Evolutionary conservation across 2,113 vertebrate genomes (phyloP), one percentile per base, ranked within the genome.

Genomic region (Rallus limicola): DNA sequence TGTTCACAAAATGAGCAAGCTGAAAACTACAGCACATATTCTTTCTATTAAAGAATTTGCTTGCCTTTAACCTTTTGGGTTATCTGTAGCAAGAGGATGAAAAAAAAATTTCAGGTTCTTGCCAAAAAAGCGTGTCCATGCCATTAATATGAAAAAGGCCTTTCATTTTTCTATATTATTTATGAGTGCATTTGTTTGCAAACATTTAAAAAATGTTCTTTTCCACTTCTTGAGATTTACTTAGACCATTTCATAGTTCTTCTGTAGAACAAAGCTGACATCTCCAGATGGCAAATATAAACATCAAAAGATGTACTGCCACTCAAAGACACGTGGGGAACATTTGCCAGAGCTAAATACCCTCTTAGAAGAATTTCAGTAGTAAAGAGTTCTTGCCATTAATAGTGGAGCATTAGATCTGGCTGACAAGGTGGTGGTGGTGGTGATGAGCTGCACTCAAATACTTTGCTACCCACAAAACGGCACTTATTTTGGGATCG

Each of bases 201-300:
- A 96, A 89, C 62, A 65, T 87, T 94, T 86, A 15, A 34, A 86
- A 84, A 84, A 84, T 62, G 36, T 87, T 91, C 74, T 86, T 75
- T 84, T 84, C 77, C 78, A 68, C 88, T 90, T 68, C 60, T 26
- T 65, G 70, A 93, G 65, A 77, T 92, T 94, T 78, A 84, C 74
- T 95, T 85, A 52, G 48, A 92, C 38, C 28, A 40, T 65, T 86
- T 76, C 69, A 42, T 72, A 84, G 67, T 55, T 77, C 70, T 85
- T 71, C 74, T 67, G 63, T 69, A 82, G 95, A 95, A 89, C 92
- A 89, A 91, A 97, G 88, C 88, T 95, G 88, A 95, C 78, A 72
- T 85, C 71, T 92, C 95, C 96, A 96, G 96, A 95, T 96, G 96
- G 96, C 83, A 96, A 92, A 93, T 72, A 94, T 72, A 94, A 96